Percentiles rank a stretch among this genome's conserved stretches.
Conservation (phyloP, 2,113 vertebrate species). For the Zapornia atra region DNA sequence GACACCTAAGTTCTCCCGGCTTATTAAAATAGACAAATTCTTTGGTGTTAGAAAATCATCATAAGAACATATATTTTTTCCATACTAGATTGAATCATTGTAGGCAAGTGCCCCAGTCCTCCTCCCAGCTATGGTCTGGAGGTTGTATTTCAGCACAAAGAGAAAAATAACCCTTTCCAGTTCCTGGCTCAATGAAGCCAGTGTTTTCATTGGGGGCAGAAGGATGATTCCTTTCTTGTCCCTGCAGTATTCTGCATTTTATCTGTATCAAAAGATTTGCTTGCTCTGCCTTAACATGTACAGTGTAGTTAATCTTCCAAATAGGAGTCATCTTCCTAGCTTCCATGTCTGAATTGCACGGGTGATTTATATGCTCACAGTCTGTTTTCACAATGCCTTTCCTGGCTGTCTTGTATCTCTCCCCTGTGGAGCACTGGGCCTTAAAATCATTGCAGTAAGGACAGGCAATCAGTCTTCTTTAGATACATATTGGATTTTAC, state of each 20-base stretch:
- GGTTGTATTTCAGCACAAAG: not conserved
- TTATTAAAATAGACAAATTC: slow-evolving; percentile 75
- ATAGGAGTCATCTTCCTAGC: slow-evolving; percentile 21
- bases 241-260: not conserved
- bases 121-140: not conserved
- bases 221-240: not conserved
- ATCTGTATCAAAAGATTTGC: not conserved
- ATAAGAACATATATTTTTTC: slow-evolving; percentile 45
- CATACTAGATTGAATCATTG: slow-evolving; percentile 21
- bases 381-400: slow-evolving; percentile 36
- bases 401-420: slow-evolving; percentile 53
- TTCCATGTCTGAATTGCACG: slow-evolving; percentile 20
- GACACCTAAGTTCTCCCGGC: slow-evolving; percentile 62
- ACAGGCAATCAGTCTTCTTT: slow-evolving; percentile 56
- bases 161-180: slow-evolving; percentile 24
- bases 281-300: not conserved
- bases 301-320: slow-evolving; percentile 32
- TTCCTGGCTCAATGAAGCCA: not conserved
- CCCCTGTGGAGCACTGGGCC: slow-evolving; percentile 35
- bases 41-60: slow-evolving; percentile 50
- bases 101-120: not conserved
- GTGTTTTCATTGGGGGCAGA: not conserved
- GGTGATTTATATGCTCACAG: slow-evolving; percentile 49
- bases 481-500: slow-evolving; percentile 41
- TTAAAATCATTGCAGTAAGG: slow-evolving; percentile 41